Base-by-base conservation (phyloP, 2,888 invertebrate species). In the Hipparchia sbordonii region DNA sequence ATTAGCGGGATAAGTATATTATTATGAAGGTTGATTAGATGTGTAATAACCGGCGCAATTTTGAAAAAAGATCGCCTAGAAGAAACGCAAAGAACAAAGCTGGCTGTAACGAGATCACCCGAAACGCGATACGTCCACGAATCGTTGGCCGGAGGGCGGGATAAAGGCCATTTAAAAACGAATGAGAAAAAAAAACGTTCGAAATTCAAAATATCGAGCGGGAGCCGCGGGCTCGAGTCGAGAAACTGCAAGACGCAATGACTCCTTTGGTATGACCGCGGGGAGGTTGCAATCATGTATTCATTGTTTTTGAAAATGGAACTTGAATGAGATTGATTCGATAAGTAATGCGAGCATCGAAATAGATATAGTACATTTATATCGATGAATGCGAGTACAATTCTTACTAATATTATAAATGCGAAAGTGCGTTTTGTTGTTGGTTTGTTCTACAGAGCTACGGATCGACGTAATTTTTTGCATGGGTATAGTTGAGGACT, bases 121-220 rank as follows among this genome's bases (percentile, higher is more conserved):
- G 92, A 91, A 92, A 93, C 89, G 90, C 85, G 90, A 93, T 90
- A 89, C 85, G 86, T 84, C 87, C 88, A 90, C 88, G 89, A 89
- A 88, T 88, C 88, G 82, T 82, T 87, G 88, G 88, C 88, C 86
- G 86, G 87, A 87, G 87, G 89, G 88, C 86, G 84, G 89, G 87
- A 89, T 89, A 90, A 89, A 90, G 86, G 85, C 87, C 84, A 85
- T 85, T 88, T 86, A 84, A 84, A 86, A 87, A 51, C 52, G 86
- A 88, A 84, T 75, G 77, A 76, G 74, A 85, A 83, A 76, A 85
- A 82, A 76, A 77, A 79, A 83, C 79, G 85, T 87, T 91, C 88
- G 84, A 89, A 90, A 89, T 89, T 91, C 86, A 86, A 63, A 91
- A 69, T 89, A 90, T 86, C 86, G 81, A 82, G 82, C 83, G 76